Conservation (phyloP, 2,888 invertebrate genomes). For the Anthoptus insignis region DNA sequence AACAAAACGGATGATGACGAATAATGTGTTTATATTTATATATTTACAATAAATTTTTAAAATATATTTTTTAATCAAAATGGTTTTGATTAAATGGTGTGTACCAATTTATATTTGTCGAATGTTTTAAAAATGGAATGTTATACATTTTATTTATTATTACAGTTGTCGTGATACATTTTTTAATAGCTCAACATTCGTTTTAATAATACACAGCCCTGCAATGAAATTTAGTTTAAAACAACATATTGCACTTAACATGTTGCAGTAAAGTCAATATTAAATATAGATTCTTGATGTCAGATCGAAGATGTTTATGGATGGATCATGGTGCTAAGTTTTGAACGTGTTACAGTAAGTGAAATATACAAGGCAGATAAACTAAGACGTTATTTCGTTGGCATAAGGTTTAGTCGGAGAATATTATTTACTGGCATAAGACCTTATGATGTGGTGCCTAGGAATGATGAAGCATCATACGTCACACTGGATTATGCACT, state of each 20-base stretch:
- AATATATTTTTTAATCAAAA: too few relatives aligned
- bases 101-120: too few relatives aligned
- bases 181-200: too few relatives aligned
- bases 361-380: background rate
- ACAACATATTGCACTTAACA: constrained; percentile 6
- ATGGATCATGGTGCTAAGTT: constrained; percentile 3
- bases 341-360: background rate
- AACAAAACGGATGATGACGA: too few relatives aligned
- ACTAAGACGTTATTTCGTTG: background rate
- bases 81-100: too few relatives aligned
- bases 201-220: too few relatives aligned
- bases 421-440: background rate
- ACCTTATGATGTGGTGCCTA: background rate
- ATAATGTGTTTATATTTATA: too few relatives aligned
- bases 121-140: too few relatives aligned
- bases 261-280: constrained; percentile 4
- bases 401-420: background rate
- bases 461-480: constrained; percentile 9
- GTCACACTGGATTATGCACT: constrained; percentile 12
- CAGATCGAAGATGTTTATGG: constrained; percentile 5
- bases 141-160: too few relatives aligned
- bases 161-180: too few relatives aligned
- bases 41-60: too few relatives aligned
- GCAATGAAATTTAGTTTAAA: constrained; percentile 5
- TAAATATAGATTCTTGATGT: constrained; percentile 9